Evolutionary conservation across 2,888 invertebrate genomes (phyloP).

Genomic region (Stenodera caucasica): DNA sequence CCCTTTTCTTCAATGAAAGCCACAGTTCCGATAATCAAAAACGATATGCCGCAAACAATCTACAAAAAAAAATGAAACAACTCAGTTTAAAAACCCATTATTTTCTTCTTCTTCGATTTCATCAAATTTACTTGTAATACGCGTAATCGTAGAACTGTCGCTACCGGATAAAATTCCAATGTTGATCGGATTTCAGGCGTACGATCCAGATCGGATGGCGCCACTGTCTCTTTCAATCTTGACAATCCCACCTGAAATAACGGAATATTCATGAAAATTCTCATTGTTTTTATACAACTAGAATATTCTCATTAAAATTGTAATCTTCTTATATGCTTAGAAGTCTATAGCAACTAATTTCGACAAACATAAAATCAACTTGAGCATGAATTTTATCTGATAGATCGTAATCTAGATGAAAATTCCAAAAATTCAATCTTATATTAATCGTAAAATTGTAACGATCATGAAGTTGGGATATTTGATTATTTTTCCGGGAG

Average conservation of each 20-base stretch:
- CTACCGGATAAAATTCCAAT: conserved; percentile 62
- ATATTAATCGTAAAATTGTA: too few species aligned
- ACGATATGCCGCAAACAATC: conserved; percentile 66
- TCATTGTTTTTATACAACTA: background rate
- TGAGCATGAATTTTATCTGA: background rate
- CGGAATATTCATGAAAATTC: background rate
- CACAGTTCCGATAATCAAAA: conserved; percentile 66
- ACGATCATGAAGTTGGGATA: too few species aligned
- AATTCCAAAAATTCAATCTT: too few species aligned
- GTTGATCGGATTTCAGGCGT: conserved; percentile 31
- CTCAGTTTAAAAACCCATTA: too few species aligned
- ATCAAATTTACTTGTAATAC: conserved; percentile 59
- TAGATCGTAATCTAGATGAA: too few species aligned
- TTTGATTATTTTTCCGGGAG: too few species aligned
- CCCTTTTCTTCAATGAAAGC: conserved; percentile 66
- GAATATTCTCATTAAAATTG: background rate
- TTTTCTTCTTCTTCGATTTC: too few species aligned
- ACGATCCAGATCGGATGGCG: conserved; percentile 55
- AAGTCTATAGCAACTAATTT: too few species aligned
- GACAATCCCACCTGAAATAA: conserved; percentile 60
- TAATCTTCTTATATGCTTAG: background rate
- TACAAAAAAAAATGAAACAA: conserved; percentile 44
- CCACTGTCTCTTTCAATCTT: conserved; percentile 61
- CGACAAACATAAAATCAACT: background rate
- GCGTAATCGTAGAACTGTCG: conserved; percentile 61